Percentiles rank a stretch among this genome's conserved stretches.
phyloP scores from a whole-genome alignment of 2,113 vertebrate genomes.

The Pelecanus crispus region DNA sequence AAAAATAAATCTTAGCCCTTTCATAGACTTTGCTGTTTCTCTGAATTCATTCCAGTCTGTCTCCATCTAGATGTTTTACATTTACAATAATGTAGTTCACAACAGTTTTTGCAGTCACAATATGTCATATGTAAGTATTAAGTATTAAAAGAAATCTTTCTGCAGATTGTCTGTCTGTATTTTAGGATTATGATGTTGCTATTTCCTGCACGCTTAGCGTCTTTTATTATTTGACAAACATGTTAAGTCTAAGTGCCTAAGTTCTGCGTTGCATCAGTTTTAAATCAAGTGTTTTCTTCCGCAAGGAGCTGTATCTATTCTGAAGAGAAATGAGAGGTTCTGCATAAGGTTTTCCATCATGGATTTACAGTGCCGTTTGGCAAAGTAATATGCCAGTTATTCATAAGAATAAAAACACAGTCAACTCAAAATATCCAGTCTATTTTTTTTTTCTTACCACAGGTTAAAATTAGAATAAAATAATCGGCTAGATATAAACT shows the following conservation, averaged over 20 bases:
- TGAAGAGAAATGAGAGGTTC: slow-evolving; percentile 24
- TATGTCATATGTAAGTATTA: not conserved
- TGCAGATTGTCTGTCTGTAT: not conserved
- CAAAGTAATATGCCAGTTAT: slow-evolving; percentile 9
- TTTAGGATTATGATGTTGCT: not conserved
- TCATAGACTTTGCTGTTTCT: not conserved
- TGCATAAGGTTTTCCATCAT: slow-evolving; percentile 1
- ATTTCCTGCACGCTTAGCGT: not conserved
- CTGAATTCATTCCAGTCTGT: not conserved
- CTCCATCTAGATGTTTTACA: not conserved
- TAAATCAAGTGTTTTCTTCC: not conserved
- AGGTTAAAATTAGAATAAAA: slow-evolving; percentile 61
- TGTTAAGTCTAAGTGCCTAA: not conserved
- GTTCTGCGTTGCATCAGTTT: not conserved
- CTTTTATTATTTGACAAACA: not conserved
- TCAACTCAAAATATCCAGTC: slow-evolving; percentile 35
- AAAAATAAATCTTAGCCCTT: not conserved
- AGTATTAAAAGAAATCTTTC: not conserved
- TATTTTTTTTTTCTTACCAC: slow-evolving; percentile 20
- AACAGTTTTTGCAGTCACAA: not conserved
- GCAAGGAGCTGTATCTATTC: not conserved
- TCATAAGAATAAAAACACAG: slow-evolving; percentile 18
- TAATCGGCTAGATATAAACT: slow-evolving; percentile 41
- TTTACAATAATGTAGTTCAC: not conserved
- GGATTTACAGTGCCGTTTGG: not conserved